Evolutionary conservation across 2,888 invertebrate genomes (phyloP), one percentile per base, ranked within the genome.

Genomic region (Habrosyne pyritoides): DNA sequence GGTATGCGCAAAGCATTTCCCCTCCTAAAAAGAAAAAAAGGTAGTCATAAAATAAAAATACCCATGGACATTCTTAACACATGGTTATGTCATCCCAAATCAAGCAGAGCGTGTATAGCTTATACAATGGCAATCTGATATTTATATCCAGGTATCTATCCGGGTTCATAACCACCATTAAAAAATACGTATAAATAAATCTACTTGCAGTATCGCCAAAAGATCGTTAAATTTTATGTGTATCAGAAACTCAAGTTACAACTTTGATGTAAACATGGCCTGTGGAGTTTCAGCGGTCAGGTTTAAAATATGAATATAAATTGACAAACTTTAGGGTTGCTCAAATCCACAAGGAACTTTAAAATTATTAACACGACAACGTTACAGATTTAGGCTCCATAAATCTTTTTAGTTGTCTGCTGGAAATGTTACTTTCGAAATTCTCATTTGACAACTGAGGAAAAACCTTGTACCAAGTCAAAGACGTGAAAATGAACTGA

Each of bases 301-400:
- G 81, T 83, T 84, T 87, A 84, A 89, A 89, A 89, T 89, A 90
- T 90, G 88, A 89, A 90, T 90, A 90, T 87, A 89, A 87, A 89
- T 90, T 86, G 85, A 70, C 76, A 87, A 90, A 90, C 79, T 90
- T 90, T 84, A 68, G 85, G 86, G 86, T 81, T 79, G 81, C 78
- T 83, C 73, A 82, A 84, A 85, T 87, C 78, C 78, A 78, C 65
- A 53, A 64, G 68, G 68, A 85, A 86, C 86, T 87, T 86, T 88
- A 85, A 89, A 87, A 86, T 87, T 81, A 87, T 86, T 85, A 87
- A 84, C 82, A 79, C 73, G 76, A 77, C 72, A 76, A 71, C 73
- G 64, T 73, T 74, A 71, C 66, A 64, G 70, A 82, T 82, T 81
- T 76, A 76, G 68, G 73, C 60, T 60, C 58, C 61, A 69, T 77